phyloP scores from a whole-genome alignment of 2,113 vertebrate species.

The Hoplias malabaricus region DNA sequence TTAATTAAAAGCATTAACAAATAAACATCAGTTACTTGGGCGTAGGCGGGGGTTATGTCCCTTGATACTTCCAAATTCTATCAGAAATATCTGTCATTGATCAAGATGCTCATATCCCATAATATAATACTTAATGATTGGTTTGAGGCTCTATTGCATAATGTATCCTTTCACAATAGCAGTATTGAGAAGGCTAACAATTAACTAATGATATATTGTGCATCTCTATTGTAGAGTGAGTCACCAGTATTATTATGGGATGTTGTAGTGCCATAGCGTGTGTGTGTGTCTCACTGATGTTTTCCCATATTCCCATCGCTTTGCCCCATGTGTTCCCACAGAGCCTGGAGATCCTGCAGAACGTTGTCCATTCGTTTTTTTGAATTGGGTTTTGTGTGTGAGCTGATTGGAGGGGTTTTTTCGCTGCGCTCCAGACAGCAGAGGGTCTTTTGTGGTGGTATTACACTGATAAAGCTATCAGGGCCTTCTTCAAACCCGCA shows the following conservation, averaged over 20 bases:
- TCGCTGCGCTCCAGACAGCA: conserved; percentile 17
- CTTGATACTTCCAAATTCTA: not conserved
- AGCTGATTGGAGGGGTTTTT: conserved; percentile 27
- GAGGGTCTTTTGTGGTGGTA: conserved; percentile 26
- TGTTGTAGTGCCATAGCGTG: not conserved
- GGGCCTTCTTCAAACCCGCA: conserved; percentile 10
- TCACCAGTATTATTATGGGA: conserved; percentile 19
- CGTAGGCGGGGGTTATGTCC: too few species aligned
- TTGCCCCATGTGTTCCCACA: not conserved
- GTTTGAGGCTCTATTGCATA: too few species aligned
- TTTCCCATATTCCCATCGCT: not conserved
- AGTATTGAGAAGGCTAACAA: not conserved
- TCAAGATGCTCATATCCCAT: not conserved
- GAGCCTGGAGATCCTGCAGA: conserved; percentile 20
- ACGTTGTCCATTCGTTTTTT: conserved; percentile 2
- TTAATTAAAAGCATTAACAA: too few species aligned
- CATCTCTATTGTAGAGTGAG: not conserved
- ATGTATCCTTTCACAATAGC: too few species aligned
- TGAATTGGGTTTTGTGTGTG: conserved; percentile 6
- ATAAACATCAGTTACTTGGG: too few species aligned
- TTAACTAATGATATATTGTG: not conserved
- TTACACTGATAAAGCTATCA: conserved; percentile 42
- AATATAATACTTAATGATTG: not conserved
- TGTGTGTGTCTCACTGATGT: conserved; percentile 10
- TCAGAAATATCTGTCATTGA: too few species aligned